These are phyloP conservation scores for Drosophila bocki DNA, from an alignment of 1,140 invertebrate genomes.

Conservation along the genomic window DNA sequence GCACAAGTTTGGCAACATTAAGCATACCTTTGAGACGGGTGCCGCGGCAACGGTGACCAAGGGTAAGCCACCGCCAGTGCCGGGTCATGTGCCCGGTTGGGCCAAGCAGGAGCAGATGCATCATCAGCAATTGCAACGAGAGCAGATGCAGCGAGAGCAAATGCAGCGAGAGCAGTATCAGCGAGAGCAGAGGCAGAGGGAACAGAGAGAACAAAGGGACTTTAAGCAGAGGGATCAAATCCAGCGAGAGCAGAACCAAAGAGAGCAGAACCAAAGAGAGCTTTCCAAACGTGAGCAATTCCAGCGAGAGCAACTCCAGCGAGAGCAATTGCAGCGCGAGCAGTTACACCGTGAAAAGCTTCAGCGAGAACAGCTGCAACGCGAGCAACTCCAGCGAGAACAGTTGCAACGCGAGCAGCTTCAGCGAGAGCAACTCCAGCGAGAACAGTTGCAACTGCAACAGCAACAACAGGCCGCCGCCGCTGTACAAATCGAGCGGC, in stretches of 20 bases:
- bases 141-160: constrained; percentile 46
- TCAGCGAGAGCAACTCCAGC: constrained; percentile 36
- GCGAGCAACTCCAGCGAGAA: constrained; percentile 20
- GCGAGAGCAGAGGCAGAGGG: constrained; percentile 31
- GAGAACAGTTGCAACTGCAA: constrained; percentile 43
- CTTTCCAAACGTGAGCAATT: constrained; percentile 34
- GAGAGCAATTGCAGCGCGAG: constrained; percentile 34
- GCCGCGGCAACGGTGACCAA: constrained; percentile 66
- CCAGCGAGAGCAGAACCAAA: constrained; percentile 26
- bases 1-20: constrained; percentile 93
- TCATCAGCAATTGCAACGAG: constrained; percentile 44
- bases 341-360: constrained; percentile 31
- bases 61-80: constrained; percentile 68
- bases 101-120: constrained; percentile 83
- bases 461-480: constrained; percentile 74
- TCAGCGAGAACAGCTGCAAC: constrained; percentile 25
- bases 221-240: constrained; percentile 24
- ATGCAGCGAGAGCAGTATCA: constrained; percentile 47
- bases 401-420: constrained; percentile 36
- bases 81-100: constrained; percentile 84
- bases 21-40: constrained; percentile 91
- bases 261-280: constrained; percentile 32
- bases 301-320: constrained; percentile 35
- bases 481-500: constrained; percentile 67
- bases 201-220: constrained; percentile 27